Conservation (phyloP, 2,888 invertebrate genomes). For the Pollenia amentaria region DNA sequence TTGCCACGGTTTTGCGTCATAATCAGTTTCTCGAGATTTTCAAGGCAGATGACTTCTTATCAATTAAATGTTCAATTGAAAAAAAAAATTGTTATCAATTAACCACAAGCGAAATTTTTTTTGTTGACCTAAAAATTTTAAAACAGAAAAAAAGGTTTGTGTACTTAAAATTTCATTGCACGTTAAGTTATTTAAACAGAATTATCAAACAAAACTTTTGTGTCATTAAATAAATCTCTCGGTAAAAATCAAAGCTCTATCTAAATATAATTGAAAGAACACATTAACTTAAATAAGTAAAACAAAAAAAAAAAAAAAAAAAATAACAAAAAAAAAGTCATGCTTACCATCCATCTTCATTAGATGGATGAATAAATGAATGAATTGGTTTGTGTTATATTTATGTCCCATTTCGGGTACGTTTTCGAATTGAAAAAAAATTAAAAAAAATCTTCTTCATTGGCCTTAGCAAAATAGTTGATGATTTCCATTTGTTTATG, state of each 20-base stretch:
- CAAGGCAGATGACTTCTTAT: slow-evolving; percentile 48
- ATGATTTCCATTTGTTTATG: slow-evolving; percentile 38
- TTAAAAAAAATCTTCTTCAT: slow-evolving; percentile 25
- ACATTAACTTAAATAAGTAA: too few species aligned
- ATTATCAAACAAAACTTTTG: slow-evolving; percentile 47
- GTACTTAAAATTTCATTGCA: slow-evolving; percentile 40
- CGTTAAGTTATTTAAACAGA: slow-evolving; percentile 65
- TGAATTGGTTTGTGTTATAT: neutral
- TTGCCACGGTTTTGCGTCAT: slow-evolving; percentile 52
- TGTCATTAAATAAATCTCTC: slow-evolving; percentile 54
- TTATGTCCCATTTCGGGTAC: neutral
- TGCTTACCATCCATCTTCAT: slow-evolving; percentile 57
- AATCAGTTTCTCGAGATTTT: slow-evolving; percentile 56
- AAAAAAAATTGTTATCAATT: slow-evolving; percentile 52
- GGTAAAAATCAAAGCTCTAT: slow-evolving; percentile 53
- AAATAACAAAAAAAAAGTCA: slow-evolving; percentile 1
- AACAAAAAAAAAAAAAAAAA: neutral
- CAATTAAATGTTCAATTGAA: slow-evolving; percentile 40
- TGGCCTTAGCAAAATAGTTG: slow-evolving; percentile 6
- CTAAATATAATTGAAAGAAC: neutral
- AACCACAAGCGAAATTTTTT: neutral
- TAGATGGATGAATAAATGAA: slow-evolving; percentile 50
- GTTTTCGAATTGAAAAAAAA: slow-evolving; percentile 2
- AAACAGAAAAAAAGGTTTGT: neutral
- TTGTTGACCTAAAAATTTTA: slow-evolving; percentile 46